A percentile compares a stretch with the other conserved stretches of the same genome.
These are phyloP conservation scores for Actias luna DNA, from an alignment of 2,888 invertebrate species.

Conservation along the genomic window DNA sequence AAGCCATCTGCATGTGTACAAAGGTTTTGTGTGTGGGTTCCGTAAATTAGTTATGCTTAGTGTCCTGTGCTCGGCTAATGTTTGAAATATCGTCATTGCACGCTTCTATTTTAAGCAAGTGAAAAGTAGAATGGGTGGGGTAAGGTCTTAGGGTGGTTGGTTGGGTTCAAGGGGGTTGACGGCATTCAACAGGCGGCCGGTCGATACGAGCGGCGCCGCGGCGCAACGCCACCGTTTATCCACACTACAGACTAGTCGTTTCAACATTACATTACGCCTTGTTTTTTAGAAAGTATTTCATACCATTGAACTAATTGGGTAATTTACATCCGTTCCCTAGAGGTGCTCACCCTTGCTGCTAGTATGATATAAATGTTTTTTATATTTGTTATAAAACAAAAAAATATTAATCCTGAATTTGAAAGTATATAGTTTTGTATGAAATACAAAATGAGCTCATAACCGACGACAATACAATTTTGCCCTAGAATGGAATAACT, in stretches of 20 bases:
- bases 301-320: conserved; percentile 13
- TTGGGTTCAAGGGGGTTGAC: conserved; percentile 50
- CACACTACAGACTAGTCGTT: conserved; percentile 47
- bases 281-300: conserved; percentile 24
- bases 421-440: neutral
- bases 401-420: neutral
- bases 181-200: conserved; percentile 80
- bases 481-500: neutral
- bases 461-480: neutral
- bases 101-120: conserved; percentile 79
- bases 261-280: conserved; percentile 31
- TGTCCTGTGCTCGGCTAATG: conserved; percentile 67
- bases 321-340: neutral
- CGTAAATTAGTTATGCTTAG: conserved; percentile 46
- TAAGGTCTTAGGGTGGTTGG: conserved; percentile 56
- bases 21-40: conserved; percentile 19
- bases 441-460: neutral
- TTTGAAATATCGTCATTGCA: conserved; percentile 77
- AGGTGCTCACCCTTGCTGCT: neutral
- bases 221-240: conserved; percentile 60
- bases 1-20: conserved; percentile 23
- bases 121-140: conserved; percentile 68
- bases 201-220: conserved; percentile 74
- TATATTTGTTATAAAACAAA: neutral
- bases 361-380: neutral